Base-by-base conservation (phyloP, 2,888 invertebrate species). In the Byasa hedistus region DNA sequence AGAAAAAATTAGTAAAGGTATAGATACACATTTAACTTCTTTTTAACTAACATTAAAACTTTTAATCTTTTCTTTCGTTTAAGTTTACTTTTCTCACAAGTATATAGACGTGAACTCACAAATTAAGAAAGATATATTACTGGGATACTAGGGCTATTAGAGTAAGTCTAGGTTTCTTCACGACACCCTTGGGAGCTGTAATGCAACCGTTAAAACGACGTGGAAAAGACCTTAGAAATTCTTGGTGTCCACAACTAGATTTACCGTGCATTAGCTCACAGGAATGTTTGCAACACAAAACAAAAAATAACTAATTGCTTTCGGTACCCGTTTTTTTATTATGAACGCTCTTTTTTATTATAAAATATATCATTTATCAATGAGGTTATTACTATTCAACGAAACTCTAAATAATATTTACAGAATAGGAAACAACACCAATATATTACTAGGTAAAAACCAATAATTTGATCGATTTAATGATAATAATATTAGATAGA, bases 1-100 rank as follows among this genome's bases (percentile, higher is more conserved):
- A 76, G 91, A 91, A 19, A 90, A 86, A 80, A 91, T 91, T 70
- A 79, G 86, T 75, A 90, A 89, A 87, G 87, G 90, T 91, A 81
- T 68, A 64, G 65, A 66, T 56, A 61, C 52, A 19, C 8, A 48
- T 19, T 48, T 48, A 19, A 5, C 19, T 48, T n/a, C 5, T n/a
- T 7, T 5, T 5, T 19, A 3, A 7, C 3, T 48, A 1, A 48
- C 7, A 48, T 48, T 48, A n/a, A 48, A 48, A 48, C 7, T 19
- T 48, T 48, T n/a, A 15, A 39, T 48, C 48, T 48, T 4, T 7
- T n/a, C 5, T 48, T 19, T 5, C 48, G 0, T n/a, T n/a, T 48
- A 12, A 48, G 39, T 39, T 39, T n/a, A n/a, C 4, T 48, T 48
- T 48, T n/a, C n/a, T 48, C 48, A 48, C 5, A 48, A 48, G n/a